Evolutionary conservation across 2,797 vertebrate species (phyloP).

Genomic region (Pteronotus mesoamericanus): DNA sequence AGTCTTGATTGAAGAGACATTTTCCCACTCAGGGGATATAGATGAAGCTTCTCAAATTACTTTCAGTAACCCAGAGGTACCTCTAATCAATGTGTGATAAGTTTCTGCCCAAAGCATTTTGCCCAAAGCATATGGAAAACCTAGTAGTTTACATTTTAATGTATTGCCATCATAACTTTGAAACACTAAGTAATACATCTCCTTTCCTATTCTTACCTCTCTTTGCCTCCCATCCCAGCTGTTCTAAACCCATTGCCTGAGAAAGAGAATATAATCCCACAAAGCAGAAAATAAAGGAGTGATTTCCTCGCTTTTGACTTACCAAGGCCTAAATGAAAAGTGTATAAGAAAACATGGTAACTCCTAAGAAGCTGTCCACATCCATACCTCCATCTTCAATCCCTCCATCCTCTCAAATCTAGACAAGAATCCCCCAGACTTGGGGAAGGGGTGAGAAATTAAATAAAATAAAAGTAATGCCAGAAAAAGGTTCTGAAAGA

Average conservation of each 20-base stretch:
- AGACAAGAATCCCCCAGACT: neutral
- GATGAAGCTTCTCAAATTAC: neutral
- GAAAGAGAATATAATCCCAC: neutral
- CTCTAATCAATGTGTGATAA: neutral
- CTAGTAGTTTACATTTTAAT: neutral
- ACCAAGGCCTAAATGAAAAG: conserved; percentile 2
- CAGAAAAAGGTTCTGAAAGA: neutral
- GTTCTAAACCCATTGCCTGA: neutral
- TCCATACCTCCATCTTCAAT: neutral
- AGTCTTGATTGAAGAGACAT: neutral
- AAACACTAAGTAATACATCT: conserved; percentile 3
- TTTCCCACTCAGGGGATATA: neutral
- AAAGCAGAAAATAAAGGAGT: neutral
- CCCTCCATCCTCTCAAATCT: neutral
- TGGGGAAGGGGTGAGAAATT: neutral
- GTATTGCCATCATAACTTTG: neutral
- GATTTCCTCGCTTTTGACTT: neutral
- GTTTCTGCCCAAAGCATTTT: conserved; percentile 1
- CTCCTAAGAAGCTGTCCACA: neutral
- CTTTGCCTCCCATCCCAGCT: neutral
- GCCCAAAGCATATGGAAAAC: conserved; percentile 34
- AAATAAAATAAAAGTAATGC: neutral
- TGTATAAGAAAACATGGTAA: neutral
- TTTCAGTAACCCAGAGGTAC: neutral
- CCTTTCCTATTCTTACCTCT: neutral